Base-by-base conservation (phyloP, 2,888 invertebrate genomes). In the Parapristionchus giblindavisi region DNA sequence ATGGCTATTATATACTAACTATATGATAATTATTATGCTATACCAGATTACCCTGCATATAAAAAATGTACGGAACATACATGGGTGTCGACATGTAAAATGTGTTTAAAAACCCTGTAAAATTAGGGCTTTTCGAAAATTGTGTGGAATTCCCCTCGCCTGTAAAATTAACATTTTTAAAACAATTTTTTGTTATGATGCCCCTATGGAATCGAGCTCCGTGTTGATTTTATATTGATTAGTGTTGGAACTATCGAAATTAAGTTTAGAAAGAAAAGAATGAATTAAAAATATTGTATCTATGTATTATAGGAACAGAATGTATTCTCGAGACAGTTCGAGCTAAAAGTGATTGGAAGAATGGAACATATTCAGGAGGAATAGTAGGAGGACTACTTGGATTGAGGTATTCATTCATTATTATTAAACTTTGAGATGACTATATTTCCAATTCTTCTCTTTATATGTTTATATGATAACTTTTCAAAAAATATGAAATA, bases 301-400 rank as follows among this genome's bases (percentile, higher is more conserved):
- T 21, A 54, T 21, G 6, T 52, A 29, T 32, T 65, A 92, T 48
- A 80, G 83, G 87, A 0, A 93, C 96, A 14, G 99, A 99, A 90
- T 99, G 99, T 89, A 91, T 93, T 32, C 93, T 99, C 86, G 99
- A 99, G 76, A 83, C 84, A 11, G 75, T 80, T n/a, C 76, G 99
- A 85, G 99, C 96, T 21, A 95, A 95, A 88, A 93, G 93, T 43
- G 98, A 99, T 89, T 95, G 98, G 94, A 93, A 93, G 86, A 99
- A 99, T 91, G 96, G 86, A 74, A 86, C 85, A 11, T 86, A 84
- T 76, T 83, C 86, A 17, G 87, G 87, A 61, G 85, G 80, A 34
- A 82, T 86, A 43, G 86, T 86, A 24, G 99, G 99, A 65, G 98
- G 96, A 48, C 89, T 96, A 48, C 93, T 91, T 36, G 91, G 91